A percentile compares a stretch with the other conserved stretches of the same genome.
Conservation (phyloP, 1,140 invertebrate genomes). For the Melipona quadrifasciata region DNA sequence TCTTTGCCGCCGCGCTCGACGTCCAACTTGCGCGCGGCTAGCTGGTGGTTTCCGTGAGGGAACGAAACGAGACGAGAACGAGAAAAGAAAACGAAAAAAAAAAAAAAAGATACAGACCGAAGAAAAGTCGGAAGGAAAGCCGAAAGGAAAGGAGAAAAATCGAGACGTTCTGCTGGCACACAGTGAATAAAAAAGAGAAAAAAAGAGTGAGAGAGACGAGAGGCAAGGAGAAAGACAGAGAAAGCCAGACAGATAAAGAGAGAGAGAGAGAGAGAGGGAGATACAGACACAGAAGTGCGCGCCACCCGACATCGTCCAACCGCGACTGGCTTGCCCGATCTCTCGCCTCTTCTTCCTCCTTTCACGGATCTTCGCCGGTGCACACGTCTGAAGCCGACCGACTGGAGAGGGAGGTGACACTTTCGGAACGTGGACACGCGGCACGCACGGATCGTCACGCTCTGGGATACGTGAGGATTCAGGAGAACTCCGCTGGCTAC, state of each 20-base stretch:
- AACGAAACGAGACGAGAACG: slow-evolving; percentile 9
- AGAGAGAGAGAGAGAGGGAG: slow-evolving; percentile 30
- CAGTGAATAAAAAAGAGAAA: slow-evolving; percentile 14
- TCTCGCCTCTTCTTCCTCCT: slow-evolving; percentile 67
- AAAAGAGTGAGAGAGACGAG: background rate
- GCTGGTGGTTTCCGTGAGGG: slow-evolving; percentile 53
- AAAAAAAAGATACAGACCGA: background rate
- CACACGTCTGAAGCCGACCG: slow-evolving; percentile 45
- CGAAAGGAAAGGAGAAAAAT: background rate
- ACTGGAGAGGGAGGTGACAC: slow-evolving; percentile 64
- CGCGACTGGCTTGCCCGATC: slow-evolving; percentile 59
- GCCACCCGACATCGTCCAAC: slow-evolving; percentile 59
- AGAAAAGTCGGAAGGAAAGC: background rate
- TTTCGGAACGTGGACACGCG: slow-evolving; percentile 65
- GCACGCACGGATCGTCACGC: slow-evolving; percentile 62
- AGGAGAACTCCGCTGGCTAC: slow-evolving; percentile 50
- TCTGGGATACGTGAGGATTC: slow-evolving; percentile 49
- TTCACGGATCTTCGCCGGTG: slow-evolving; percentile 67
- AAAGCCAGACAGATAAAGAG: background rate
- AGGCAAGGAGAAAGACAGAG: too few relatives aligned
- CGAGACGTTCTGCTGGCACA: background rate
- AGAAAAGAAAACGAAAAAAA: background rate
- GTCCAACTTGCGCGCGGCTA: slow-evolving; percentile 48
- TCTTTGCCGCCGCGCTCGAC: slow-evolving; percentile 59
- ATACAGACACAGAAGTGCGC: slow-evolving; percentile 47